Evolutionary conservation across 2,888 invertebrate species (phyloP).

Genomic region (Torymus texanus): DNA sequence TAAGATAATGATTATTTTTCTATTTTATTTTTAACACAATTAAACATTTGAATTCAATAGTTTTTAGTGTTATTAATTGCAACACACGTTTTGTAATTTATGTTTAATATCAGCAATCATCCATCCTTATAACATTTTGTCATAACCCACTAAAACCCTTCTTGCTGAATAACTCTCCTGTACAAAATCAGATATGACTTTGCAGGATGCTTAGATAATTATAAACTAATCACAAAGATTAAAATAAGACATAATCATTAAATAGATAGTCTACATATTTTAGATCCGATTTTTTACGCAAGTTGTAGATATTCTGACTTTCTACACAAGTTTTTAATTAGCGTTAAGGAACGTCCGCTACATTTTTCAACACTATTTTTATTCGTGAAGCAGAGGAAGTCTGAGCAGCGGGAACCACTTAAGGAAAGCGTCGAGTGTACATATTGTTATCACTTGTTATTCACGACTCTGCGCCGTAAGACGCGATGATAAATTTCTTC

Average conservation of each 20-base stretch:
- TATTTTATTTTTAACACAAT: no score
- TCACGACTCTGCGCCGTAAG: conserved; percentile 2
- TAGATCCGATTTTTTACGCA: conserved; percentile 18
- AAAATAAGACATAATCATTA: background rate
- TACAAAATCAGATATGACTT: conserved; percentile 34
- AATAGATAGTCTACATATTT: background rate
- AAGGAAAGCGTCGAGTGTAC: conserved; percentile 52
- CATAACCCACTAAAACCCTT: conserved; percentile 49
- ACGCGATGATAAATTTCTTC: conserved; percentile 26
- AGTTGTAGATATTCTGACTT: conserved; percentile 31
- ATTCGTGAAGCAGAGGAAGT: conserved; percentile 60
- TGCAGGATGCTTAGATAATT: conserved; percentile 5
- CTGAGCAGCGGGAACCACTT: conserved; percentile 63
- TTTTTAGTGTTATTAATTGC: conserved; percentile 27
- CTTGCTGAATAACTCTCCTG: conserved; percentile 54
- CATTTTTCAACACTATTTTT: conserved; percentile 48
- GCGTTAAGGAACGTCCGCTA: conserved; percentile 42
- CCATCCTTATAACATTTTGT: conserved; percentile 2
- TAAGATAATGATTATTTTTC: background rate
- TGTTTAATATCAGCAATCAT: conserved; percentile 36
- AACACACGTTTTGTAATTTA: conserved; percentile 36
- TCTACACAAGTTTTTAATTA: conserved; percentile 38
- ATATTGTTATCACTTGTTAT: conserved; percentile 5
- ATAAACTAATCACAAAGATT: no score
- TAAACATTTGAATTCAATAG: conserved; percentile 19